Conservation (phyloP, 2,113 vertebrate genomes). For the Caracal caracal region DNA sequence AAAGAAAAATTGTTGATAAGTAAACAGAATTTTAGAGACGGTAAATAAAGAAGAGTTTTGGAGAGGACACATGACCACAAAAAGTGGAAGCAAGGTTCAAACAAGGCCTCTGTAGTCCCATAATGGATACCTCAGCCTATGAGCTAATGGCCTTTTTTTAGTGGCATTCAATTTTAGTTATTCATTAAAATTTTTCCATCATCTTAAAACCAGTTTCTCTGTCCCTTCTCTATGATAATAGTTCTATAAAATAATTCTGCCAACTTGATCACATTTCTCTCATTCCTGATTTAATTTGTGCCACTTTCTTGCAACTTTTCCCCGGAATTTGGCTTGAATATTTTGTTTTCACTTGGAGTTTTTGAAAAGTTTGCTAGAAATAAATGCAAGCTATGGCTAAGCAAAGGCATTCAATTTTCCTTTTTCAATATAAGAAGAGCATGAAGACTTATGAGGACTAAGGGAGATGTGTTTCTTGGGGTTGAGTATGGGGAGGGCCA, state of each 20-base stretch:
- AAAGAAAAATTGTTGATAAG: neutral
- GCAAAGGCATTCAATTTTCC: neutral
- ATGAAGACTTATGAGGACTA: neutral
- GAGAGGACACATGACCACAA: neutral
- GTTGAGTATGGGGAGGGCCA: fast-evolving
- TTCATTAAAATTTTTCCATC: neutral
- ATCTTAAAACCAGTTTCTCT: neutral
- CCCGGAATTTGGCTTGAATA: neutral
- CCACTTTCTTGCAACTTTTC: neutral
- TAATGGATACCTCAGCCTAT: neutral
- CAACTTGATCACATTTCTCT: neutral
- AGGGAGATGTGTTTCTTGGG: neutral
- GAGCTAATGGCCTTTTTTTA: neutral
- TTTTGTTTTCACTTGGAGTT: neutral
- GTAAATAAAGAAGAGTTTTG: neutral
- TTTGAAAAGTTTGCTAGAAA: neutral
- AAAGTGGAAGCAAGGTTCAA: neutral
- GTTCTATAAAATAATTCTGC: neutral
- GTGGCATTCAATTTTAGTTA: neutral
- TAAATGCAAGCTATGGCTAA: neutral
- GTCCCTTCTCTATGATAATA: neutral
- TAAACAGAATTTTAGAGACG: neutral
- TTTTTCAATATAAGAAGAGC: neutral
- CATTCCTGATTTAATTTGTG: neutral
- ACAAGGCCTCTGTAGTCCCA: neutral